A percentile compares a stretch with the other conserved stretches of the same genome.
Evolutionary conservation across 2,113 vertebrate genomes (phyloP).

Genomic region (Hucho hucho): DNA sequence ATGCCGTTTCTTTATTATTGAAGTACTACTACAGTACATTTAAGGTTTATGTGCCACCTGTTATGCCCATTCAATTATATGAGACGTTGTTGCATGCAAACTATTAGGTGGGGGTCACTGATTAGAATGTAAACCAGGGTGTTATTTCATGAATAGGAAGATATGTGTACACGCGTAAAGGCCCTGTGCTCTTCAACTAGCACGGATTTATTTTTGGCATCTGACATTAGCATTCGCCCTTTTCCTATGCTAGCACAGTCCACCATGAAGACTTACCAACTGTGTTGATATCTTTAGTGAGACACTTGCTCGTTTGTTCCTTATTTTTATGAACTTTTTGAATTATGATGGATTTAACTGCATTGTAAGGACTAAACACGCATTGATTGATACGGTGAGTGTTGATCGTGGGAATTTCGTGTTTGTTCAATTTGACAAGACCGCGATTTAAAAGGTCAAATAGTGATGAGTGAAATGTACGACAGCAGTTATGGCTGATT

Average conservation of each 20-base stretch:
- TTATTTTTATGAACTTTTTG: not conserved
- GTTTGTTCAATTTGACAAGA: not conserved
- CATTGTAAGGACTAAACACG: slow-evolving; percentile 13
- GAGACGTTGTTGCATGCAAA: not conserved
- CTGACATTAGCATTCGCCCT: slow-evolving; percentile 68
- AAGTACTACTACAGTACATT: no score
- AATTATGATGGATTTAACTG: slow-evolving; percentile 22
- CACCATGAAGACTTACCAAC: not conserved
- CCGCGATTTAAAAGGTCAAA: slow-evolving; percentile 21
- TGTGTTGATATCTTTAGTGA: not conserved
- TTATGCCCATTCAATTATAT: no score
- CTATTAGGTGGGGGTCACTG: not conserved
- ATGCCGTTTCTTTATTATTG: no score
- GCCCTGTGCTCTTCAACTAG: slow-evolving; percentile 31
- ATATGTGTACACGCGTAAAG: not conserved
- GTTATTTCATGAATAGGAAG: slow-evolving; percentile 28
- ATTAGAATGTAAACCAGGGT: not conserved
- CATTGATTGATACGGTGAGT: slow-evolving; percentile 50
- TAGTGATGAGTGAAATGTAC: not conserved
- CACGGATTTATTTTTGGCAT: slow-evolving; percentile 76
- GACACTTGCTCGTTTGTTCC: not conserved
- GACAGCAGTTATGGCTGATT: not conserved
- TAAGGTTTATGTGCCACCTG: no score
- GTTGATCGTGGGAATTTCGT: not conserved
- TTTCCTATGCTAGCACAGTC: slow-evolving; percentile 29